Conservation (phyloP, 2,888 invertebrate genomes). For the Abrostola triplasia region DNA sequence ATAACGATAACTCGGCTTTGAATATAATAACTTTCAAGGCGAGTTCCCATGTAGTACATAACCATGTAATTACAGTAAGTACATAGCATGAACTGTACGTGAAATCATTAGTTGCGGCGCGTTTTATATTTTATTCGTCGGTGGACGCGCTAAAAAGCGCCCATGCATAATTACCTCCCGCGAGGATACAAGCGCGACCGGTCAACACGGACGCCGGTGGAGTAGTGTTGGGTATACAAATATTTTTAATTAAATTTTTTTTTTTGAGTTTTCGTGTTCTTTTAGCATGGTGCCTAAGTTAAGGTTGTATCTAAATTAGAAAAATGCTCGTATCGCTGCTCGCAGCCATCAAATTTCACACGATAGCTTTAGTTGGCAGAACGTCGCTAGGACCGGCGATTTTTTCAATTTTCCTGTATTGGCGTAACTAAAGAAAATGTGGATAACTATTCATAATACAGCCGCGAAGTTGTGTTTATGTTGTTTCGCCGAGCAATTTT, state of each 20-base stretch:
- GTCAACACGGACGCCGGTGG: constrained; percentile 61
- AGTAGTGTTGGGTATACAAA: constrained; percentile 50
- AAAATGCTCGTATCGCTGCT: too few relatives aligned
- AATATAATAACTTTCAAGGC: background rate
- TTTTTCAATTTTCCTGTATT: too few relatives aligned
- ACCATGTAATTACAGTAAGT: constrained; percentile 48
- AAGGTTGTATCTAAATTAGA: too few relatives aligned
- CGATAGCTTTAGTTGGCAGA: too few relatives aligned
- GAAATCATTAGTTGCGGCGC: constrained; percentile 82
- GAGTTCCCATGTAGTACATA: constrained; percentile 21
- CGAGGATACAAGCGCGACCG: constrained; percentile 73
- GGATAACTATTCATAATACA: too few relatives aligned
- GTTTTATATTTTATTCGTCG: constrained; percentile 85
- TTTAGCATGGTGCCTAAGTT: too few relatives aligned
- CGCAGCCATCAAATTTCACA: too few relatives aligned
- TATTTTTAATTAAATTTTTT: constrained; percentile 18
- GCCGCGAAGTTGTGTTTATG: too few relatives aligned
- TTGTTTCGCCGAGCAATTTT: too few relatives aligned
- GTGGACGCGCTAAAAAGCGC: constrained; percentile 85
- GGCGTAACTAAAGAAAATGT: too few relatives aligned
- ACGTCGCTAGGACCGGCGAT: too few relatives aligned
- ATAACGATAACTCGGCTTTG: background rate
- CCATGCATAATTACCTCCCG: constrained; percentile 88
- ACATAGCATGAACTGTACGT: constrained; percentile 60
- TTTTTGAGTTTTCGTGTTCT: too few relatives aligned